These are phyloP conservation scores for Gadus macrocephalus DNA, from an alignment of 2,113 vertebrate species.

Conservation along the genomic window DNA sequence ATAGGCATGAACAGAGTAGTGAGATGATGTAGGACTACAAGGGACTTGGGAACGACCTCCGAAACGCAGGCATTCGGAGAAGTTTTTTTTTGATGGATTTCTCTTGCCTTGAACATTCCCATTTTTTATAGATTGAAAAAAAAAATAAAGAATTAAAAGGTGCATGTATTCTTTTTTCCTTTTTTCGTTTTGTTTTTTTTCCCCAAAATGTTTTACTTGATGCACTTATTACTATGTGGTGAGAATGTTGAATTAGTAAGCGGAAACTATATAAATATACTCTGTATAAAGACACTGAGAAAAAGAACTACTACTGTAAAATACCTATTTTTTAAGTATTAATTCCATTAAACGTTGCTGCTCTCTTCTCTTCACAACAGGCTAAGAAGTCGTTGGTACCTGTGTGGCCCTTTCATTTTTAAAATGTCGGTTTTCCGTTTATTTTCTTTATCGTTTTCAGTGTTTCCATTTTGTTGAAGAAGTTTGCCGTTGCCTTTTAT, in stretches of 20 bases:
- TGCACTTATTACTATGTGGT: constrained; percentile 77
- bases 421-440: constrained; percentile 40
- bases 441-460: constrained; percentile 17
- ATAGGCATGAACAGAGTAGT: constrained; percentile 68
- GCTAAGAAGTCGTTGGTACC: constrained; percentile 29
- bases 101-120: constrained; percentile 73
- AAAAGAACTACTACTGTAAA: constrained; percentile 73
- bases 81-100: constrained; percentile 28
- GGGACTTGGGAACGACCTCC: constrained; percentile 43
- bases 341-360: constrained; percentile 63
- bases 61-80: constrained; percentile 9
- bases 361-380: constrained; percentile 52
- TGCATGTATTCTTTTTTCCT: constrained; percentile 70
- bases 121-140: constrained; percentile 68
- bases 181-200: constrained; percentile 23
- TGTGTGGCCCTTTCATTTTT: constrained; percentile 55
- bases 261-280: constrained; percentile 76
- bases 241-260: constrained; percentile 77
- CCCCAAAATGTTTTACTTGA: constrained; percentile 62
- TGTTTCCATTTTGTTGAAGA: constrained; percentile 32
- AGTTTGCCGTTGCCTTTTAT: constrained; percentile 33
- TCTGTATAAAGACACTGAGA: constrained; percentile 73
- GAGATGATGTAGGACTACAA: constrained; percentile 49
- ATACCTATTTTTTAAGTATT: constrained; percentile 77
- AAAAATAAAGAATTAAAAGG: constrained; percentile 57